Percentiles rank a stretch among this genome's conserved stretches.
Conservation (phyloP, 2,797 vertebrate species). For the Knipowitschia caucasica region DNA sequence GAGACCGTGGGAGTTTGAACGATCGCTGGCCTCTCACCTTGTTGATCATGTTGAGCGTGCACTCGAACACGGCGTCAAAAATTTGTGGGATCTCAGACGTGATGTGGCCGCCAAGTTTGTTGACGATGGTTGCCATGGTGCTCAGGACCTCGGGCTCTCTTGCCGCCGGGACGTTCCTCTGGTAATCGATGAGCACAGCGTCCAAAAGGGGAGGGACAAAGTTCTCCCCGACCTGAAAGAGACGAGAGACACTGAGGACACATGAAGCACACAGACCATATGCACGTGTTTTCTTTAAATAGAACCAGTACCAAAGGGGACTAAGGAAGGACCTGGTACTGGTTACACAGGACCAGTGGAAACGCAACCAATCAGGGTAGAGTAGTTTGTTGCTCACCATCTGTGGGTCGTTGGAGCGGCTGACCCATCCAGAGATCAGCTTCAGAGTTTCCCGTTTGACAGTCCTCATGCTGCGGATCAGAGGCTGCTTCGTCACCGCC, state of each 20-base stretch:
- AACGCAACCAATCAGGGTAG: no score
- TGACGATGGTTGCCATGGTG: constrained; percentile 98
- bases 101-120: constrained; percentile 94
- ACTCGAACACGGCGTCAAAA: constrained; percentile 97
- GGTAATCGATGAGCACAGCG: constrained; percentile 96
- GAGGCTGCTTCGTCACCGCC: constrained; percentile 95
- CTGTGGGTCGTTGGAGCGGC: constrained; percentile 93
- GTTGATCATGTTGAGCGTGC: constrained; percentile 99
- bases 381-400: no score
- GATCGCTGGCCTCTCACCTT: constrained; percentile 81
- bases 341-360: no score
- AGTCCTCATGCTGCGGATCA: constrained; percentile 96
- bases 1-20: no score
- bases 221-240: constrained; percentile 89
- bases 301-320: no score
- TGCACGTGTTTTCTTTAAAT: no score
- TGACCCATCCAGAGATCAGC: constrained; percentile 96
- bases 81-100: constrained; percentile 97
- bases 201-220: constrained; percentile 94
- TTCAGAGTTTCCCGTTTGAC: constrained; percentile 97
- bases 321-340: no score
- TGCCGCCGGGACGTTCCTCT: constrained; percentile 95
- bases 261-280: no score
- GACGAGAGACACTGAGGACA: no score
- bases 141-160: constrained; percentile 97